These are phyloP conservation scores for Xiphydria camelus DNA, from an alignment of 2,888 invertebrate genomes.

Conservation along the genomic window DNA sequence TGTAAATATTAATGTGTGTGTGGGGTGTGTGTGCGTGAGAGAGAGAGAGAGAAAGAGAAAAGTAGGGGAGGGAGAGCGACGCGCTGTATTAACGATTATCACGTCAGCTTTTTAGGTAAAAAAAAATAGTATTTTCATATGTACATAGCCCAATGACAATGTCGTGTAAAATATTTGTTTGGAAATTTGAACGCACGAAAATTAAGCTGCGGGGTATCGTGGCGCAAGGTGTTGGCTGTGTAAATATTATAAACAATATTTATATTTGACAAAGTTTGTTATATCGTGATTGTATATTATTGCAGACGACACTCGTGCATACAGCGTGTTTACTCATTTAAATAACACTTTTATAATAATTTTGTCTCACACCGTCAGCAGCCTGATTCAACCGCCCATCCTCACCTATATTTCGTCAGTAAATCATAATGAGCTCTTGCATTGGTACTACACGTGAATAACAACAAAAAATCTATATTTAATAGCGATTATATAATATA, in stretches of 20 bases:
- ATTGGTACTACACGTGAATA: no score
- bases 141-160: slow-evolving; percentile 3
- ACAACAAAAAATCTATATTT: no score
- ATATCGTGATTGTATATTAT: background rate
- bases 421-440: slow-evolving; percentile 4
- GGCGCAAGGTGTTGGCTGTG: background rate
- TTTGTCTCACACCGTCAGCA: no score
- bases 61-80: no score
- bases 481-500: no score
- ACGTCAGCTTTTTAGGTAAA: background rate
- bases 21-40: no score
- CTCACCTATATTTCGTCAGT: background rate
- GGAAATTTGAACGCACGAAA: background rate
- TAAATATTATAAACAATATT: slow-evolving; percentile 3
- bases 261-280: background rate
- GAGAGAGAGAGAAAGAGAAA: no score
- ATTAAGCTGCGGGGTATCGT: background rate
- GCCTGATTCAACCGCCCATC: background rate
- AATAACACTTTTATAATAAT: background rate
- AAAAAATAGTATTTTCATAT: slow-evolving; percentile 1
- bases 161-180: background rate
- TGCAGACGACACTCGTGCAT: slow-evolving; percentile 1
- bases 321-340: slow-evolving; percentile 2
- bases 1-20: slow-evolving; percentile 18
- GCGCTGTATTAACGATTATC: slow-evolving; percentile 9